Conservation (phyloP, 2,113 vertebrate species). For the Mastomys coucha region DNA sequence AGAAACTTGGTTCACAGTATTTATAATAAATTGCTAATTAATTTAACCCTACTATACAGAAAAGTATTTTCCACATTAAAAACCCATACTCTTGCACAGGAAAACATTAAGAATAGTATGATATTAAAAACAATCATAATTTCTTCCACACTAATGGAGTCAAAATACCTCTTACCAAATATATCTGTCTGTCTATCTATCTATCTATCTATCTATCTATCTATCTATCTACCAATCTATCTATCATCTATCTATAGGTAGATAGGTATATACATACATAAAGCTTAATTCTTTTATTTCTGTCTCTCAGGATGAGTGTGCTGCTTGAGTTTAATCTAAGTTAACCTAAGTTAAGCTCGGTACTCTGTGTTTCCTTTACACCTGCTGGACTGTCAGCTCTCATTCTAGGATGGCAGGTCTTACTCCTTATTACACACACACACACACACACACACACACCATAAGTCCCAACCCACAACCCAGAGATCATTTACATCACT, state of each 20-base stretch:
- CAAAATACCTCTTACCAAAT: not conserved
- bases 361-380: not conserved
- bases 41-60: not conserved
- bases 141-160: not conserved
- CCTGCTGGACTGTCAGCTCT: not conserved
- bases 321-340: not conserved
- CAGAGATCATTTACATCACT: not conserved
- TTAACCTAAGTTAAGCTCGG: not conserved
- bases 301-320: not conserved
- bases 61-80: not conserved
- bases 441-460: not conserved
- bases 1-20: not conserved
- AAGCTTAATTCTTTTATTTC: not conserved
- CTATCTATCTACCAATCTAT: no score
- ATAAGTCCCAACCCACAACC: not conserved
- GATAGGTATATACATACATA: not conserved
- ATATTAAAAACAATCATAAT: no score
- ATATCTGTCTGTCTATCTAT: not conserved
- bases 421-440: not conserved
- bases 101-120: not conserved
- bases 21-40: not conserved
- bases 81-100: not conserved
- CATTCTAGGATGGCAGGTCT: accelerated
- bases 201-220: no score
- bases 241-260: not conserved